These are phyloP conservation scores for Venustoraphidia nigricollis DNA, from an alignment of 2,888 invertebrate genomes.

Conservation along the genomic window DNA sequence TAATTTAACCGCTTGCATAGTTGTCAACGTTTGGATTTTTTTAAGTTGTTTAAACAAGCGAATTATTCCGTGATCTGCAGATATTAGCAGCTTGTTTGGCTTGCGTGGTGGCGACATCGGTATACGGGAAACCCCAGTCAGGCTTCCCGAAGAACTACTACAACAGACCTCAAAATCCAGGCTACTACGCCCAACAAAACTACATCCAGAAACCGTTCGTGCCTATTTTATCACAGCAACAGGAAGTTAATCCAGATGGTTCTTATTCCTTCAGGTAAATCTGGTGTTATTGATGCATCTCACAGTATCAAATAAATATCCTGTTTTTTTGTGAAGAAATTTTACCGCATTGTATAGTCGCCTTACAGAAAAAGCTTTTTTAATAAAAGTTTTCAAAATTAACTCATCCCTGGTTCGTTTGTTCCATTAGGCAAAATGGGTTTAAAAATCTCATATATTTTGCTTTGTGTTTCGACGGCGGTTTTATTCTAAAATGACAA, in stretches of 20 bases:
- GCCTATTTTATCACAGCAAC: conserved; percentile 12
- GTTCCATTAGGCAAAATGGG: too few species aligned
- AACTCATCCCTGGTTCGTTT: too few species aligned
- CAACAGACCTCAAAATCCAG: not conserved
- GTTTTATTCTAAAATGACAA: too few species aligned
- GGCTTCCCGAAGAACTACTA: not conserved
- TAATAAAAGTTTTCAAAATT: too few species aligned
- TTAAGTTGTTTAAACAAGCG: not conserved
- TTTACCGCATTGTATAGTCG: too few species aligned
- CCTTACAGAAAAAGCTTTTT: too few species aligned
- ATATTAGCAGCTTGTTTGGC: not conserved
- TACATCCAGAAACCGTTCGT: conserved; percentile 4
- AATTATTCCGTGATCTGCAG: not conserved
- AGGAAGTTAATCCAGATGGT: conserved; percentile 35
- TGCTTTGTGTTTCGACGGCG: too few species aligned
- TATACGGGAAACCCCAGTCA: not conserved
- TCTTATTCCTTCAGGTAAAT: conserved; percentile 39
- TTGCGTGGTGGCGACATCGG: not conserved
- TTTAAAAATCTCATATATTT: too few species aligned
- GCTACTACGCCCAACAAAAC: not conserved
- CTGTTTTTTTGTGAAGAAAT: too few species aligned
- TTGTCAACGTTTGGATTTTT: too few species aligned
- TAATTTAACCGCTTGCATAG: too few species aligned
- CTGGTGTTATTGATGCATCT: too few species aligned
- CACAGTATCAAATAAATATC: not conserved